Evolutionary conservation across 2,797 vertebrate species (phyloP), one percentile per base, ranked within the genome.

Genomic region (Sebastes trivittatus): DNA sequence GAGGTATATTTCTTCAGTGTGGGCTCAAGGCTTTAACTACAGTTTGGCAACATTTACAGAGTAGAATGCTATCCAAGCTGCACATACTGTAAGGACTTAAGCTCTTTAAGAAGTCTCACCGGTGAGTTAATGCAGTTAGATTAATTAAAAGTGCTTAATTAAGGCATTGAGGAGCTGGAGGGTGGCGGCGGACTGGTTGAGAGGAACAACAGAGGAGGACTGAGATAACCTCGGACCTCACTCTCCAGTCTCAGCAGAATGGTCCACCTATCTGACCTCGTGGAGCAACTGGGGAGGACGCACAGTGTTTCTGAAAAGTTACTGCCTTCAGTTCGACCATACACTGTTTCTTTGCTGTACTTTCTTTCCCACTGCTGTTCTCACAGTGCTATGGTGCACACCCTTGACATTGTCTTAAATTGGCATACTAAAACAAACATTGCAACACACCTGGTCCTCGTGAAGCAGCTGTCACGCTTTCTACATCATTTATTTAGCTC

Each of bases 71-170:
- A 64, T 83, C 46, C 11, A 70, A 75, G 77, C 66, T 61, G 36
- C 77, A 62, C 83, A 74, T 23, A 49, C 75, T 78, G 71, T 72
- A 29, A 77, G 74, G 69, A 72, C 80, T 80, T 85, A 84, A 81
- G 82, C 80, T 76, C 80, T 88, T 80, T 62, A 82, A 59, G 80
- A 90, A 88, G 81, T 84, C 82, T 92, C 88, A 79, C 78, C 67
- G 27, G 86, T 85, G 83, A 88, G 77, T 90, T 82, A 89, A 85
- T 86, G 60, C 77, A 71, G 77, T 71, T 82, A 76, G 82, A 87
- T 93, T 94, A 94, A 95, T 94, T 94, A 94, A 93, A 92, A 82
- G 73, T 85, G 72, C 75, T 94, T 94, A 90, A 94, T 95, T 94
- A 93, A 94, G 88, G 77, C 72, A 68, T 56, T 61, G 81, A 87